Conservation (phyloP, 1,140 invertebrate genomes). For the Drosophila aff. region DNA sequence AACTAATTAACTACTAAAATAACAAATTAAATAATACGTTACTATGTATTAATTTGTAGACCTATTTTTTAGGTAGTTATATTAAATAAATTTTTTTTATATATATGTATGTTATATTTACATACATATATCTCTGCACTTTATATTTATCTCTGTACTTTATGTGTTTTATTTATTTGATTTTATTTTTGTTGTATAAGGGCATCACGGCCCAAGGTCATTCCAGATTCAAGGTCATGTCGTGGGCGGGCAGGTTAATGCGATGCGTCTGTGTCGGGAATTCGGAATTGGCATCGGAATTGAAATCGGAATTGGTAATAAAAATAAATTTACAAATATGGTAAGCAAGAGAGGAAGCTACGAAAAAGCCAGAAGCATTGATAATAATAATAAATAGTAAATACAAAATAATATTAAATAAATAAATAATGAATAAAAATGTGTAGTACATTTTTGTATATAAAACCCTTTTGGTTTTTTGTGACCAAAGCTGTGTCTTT, state of each 20-base stretch:
- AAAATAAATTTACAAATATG: neutral
- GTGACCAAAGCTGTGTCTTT: too few relatives aligned
- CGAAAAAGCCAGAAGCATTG: neutral
- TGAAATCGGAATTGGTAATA: constrained; percentile 6
- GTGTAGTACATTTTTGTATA: too few relatives aligned
- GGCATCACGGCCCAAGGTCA: constrained; percentile 26
- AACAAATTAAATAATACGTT: neutral
- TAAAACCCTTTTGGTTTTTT: too few relatives aligned
- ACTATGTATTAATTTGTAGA: neutral
- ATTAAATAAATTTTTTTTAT: neutral
- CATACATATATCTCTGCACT: too few relatives aligned
- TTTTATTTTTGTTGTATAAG: neutral
- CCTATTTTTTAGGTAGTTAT: neutral
- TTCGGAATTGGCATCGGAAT: constrained; percentile 33
- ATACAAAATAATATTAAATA: too few relatives aligned
- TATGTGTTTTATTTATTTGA: neutral
- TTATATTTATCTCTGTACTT: neutral
- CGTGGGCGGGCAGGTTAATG: constrained; percentile 27
- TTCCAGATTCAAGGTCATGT: constrained; percentile 25
- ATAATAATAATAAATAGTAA: too few relatives aligned
- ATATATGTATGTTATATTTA: too few relatives aligned
- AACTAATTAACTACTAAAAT: too few relatives aligned
- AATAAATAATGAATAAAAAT: too few relatives aligned
- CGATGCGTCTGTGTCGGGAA: constrained; percentile 22
- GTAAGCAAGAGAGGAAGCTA: neutral